Conservation (phyloP, 2,797 vertebrate genomes). For the Parauchenoglanis punctatus region DNA sequence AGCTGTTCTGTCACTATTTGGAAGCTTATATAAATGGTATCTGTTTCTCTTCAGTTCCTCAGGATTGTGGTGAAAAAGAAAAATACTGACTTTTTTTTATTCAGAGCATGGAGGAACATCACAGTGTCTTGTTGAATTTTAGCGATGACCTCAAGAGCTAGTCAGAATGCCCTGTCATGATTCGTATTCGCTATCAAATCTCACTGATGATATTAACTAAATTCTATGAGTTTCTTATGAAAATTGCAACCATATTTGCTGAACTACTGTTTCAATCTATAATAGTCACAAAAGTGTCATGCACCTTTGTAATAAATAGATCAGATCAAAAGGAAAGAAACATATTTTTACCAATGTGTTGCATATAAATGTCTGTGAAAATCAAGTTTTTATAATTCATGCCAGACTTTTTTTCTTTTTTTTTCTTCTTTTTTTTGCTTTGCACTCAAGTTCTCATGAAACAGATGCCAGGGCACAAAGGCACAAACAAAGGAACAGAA, state of each 20-base stretch:
- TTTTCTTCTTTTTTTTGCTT: conserved; percentile 63
- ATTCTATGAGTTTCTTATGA: conserved; percentile 55
- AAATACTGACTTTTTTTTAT: conserved; percentile 34
- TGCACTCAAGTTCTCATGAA: conserved; percentile 57
- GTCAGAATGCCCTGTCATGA: conserved; percentile 39
- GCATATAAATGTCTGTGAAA: conserved; percentile 67
- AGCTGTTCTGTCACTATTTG: conserved; percentile 69
- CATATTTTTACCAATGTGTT: conserved; percentile 62
- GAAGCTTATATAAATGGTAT: conserved; percentile 61
- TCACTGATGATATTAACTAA: conserved; percentile 63
- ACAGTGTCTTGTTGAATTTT: conserved; percentile 56
- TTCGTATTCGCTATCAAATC: conserved; percentile 66
- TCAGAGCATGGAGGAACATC: conserved; percentile 35
- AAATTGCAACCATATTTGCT: conserved; percentile 68
- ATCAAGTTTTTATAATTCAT: conserved; percentile 64
- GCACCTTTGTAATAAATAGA: conserved; percentile 61
- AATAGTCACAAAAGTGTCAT: conserved; percentile 46
- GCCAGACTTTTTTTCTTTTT: conserved; percentile 56
- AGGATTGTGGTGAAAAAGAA: conserved; percentile 50
- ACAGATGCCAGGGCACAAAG: conserved; percentile 65
- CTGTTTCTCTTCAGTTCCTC: conserved; percentile 72
- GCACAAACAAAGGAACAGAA: conserved; percentile 51
- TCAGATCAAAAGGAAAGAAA: conserved; percentile 48
- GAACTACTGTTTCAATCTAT: conserved; percentile 51
- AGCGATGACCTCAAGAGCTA: conserved; percentile 42